A percentile compares a stretch with the other conserved stretches of the same genome.
These are phyloP conservation scores for Aphidoletes aphidimyza DNA, from an alignment of 2,888 invertebrate genomes.

Conservation along the genomic window DNA sequence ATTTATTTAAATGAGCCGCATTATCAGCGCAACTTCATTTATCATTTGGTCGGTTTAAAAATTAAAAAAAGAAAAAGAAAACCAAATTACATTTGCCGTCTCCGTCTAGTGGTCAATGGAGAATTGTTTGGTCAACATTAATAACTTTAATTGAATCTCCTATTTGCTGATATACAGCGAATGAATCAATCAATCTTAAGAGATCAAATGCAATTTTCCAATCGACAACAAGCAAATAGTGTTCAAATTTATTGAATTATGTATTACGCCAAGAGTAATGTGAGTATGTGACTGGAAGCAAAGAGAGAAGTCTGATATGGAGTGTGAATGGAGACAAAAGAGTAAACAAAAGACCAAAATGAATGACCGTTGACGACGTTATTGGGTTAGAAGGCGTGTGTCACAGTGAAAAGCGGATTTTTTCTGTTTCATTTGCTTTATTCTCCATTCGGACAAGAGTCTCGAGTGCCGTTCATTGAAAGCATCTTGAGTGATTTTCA, in stretches of 20 bases:
- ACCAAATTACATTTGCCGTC: no score
- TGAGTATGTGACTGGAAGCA: background rate
- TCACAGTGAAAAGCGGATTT: background rate
- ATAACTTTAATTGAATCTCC: conserved; percentile 5
- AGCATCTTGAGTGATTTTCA: no score
- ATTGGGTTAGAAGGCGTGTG: background rate
- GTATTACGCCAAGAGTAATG: background rate
- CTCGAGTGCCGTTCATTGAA: no score
- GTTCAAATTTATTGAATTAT: conserved; percentile 12
- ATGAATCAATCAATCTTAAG: conserved; percentile 30
- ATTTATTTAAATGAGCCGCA: conserved; percentile 25
- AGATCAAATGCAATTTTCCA: background rate
- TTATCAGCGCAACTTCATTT: conserved; percentile 28
- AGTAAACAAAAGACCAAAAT: background rate
- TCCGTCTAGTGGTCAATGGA: background rate
- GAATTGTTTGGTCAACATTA: conserved; percentile 12
- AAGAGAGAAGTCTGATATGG: background rate
- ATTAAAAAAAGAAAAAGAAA: no score
- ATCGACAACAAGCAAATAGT: background rate
- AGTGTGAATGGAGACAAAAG: background rate
- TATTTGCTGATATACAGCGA: background rate
- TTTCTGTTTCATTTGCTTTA: background rate
- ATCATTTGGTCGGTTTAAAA: background rate
- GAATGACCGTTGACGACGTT: background rate
- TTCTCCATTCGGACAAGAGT: no score